Percentiles rank a stretch among this genome's conserved stretches.
These are phyloP conservation scores for Papilio elwesi DNA, from an alignment of 2,888 invertebrate genomes.

Conservation along the genomic window DNA sequence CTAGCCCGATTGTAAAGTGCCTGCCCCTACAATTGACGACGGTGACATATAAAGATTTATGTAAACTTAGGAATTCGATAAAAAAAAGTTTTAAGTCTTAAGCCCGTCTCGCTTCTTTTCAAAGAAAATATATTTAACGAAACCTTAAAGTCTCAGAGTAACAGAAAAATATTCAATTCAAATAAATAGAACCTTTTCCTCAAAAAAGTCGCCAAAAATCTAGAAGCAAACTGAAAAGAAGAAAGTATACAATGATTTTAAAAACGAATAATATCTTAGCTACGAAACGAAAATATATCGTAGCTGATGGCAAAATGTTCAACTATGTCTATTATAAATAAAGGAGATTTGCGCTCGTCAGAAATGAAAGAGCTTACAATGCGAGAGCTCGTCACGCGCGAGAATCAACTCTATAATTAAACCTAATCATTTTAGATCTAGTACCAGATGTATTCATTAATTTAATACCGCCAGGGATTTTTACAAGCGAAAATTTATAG, in stretches of 20 bases:
- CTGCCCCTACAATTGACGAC: too few species aligned
- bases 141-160: too few species aligned
- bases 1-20: too few species aligned
- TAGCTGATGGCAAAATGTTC: neutral
- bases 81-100: too few species aligned
- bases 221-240: neutral
- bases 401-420: conserved; percentile 19
- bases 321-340: conserved; percentile 9
- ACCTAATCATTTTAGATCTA: conserved; percentile 11
- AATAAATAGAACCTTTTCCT: too few species aligned
- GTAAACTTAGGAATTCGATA: too few species aligned
- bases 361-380: conserved; percentile 17
- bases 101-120: too few species aligned
- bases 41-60: too few species aligned
- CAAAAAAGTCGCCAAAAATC: neutral
- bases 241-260: neutral
- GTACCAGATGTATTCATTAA: conserved; percentile 7
- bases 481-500: neutral
- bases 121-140: too few species aligned
- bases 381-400: conserved; percentile 10
- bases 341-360: conserved; percentile 16
- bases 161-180: too few species aligned
- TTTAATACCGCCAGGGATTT: conserved; percentile 4
- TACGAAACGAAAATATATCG: neutral
- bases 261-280: neutral